These are phyloP conservation scores for Mesoligia furuncula DNA, from an alignment of 2,888 invertebrate species.

Conservation along the genomic window DNA sequence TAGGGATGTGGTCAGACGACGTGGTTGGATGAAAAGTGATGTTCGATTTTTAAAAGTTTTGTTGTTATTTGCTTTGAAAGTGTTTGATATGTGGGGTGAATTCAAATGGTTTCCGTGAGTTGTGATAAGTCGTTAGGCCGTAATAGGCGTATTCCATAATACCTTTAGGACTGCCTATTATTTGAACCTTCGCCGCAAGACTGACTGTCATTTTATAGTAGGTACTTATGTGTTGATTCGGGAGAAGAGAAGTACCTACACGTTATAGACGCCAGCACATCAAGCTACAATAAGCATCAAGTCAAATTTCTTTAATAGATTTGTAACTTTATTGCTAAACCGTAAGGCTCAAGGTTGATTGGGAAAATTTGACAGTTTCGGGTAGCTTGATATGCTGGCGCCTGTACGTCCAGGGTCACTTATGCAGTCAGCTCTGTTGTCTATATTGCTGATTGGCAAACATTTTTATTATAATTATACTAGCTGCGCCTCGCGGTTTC, in stretches of 20 bases:
- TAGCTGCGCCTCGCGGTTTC: too few species aligned
- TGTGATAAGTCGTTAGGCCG: neutral
- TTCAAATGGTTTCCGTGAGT: neutral
- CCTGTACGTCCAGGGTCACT: neutral
- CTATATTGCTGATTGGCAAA: neutral
- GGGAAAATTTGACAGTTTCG: too few species aligned
- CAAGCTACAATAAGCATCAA: too few species aligned
- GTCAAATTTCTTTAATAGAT: too few species aligned
- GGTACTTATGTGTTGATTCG: neutral
- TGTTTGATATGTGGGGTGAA: neutral
- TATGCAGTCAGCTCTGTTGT: neutral
- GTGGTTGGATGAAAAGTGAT: slow-evolving; percentile 7
- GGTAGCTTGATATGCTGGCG: too few species aligned
- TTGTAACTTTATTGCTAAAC: too few species aligned
- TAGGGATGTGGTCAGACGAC: slow-evolving; percentile 23
- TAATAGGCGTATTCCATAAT: neutral
- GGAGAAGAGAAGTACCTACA: too few species aligned
- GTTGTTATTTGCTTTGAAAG: neutral
- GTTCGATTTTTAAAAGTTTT: slow-evolving; percentile 14
- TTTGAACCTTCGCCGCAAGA: too few species aligned
- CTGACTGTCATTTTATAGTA: too few species aligned
- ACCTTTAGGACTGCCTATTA: neutral
- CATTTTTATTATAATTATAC: too few species aligned
- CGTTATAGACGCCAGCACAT: too few species aligned
- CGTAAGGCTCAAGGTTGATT: too few species aligned